Base-by-base conservation (phyloP, 2,888 invertebrate species). In the Flexamia atlantica region DNA sequence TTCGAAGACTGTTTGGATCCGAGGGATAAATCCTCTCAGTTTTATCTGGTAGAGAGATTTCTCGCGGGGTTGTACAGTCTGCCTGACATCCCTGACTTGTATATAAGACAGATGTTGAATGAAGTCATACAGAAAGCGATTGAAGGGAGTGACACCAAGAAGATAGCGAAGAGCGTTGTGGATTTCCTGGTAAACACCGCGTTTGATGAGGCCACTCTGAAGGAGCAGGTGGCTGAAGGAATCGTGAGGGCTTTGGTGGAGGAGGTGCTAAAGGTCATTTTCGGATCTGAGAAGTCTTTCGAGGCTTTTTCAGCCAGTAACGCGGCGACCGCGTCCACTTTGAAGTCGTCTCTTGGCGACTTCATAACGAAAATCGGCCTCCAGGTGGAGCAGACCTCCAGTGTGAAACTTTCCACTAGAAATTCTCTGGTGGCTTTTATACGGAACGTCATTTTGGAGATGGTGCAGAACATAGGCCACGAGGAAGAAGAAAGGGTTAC, bases 21-120 rank as follows among this genome's bases (percentile, higher is more conserved):
- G 0, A 80, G 82, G 23, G 85, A 85, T n/a, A 76, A 53, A 28
- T 81, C 84, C 14, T 85, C 85, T 3, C 53, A 17, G 0, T 28
- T 76, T 14, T 64, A 82, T 7, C 17, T 42, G 12, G 64, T 32
- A n/a, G 81, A 83, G 23, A 36, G 80, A 12, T 85, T 80, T 28
- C 0, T 60, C 4, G 36, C 9, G 9, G 85, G 85, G 14, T 25
- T 85, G 32, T 85, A 85, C 68, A 46, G 79, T 14, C 12, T 84
- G 10, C 57, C 70, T 7, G 82, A 83, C 10, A 57, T 79, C 3
- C 79, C 79, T 14, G 79, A 79, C n/a, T 32, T 28, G 17, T 79
- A 20, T 23, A 53, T 79, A 25, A 28, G 5, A 28, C 1, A 28
- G 1, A 17, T 79, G 28, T 32, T 79, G 23, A 23, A 79, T 0